Base-by-base conservation (phyloP, 2,888 invertebrate genomes). In the Adelphocoris suturalis region DNA sequence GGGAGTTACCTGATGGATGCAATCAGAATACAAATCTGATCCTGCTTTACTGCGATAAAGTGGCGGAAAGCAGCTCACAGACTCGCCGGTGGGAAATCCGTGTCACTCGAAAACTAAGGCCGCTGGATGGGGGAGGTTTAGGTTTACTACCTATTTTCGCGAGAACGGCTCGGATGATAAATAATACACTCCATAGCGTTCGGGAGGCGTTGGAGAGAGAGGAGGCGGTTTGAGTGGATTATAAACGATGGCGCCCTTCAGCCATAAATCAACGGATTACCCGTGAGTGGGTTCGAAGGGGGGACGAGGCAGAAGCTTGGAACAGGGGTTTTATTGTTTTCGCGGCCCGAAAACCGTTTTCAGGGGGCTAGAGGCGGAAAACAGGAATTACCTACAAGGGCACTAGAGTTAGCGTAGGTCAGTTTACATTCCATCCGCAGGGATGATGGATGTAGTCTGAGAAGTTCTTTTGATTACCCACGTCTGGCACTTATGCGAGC, bases 221-320 rank as follows among this genome's bases (percentile, higher is more conserved):
- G 48, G 82, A 82, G 82, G 82, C 47, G 82, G 82, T 78, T 78
- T 78, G 82, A 82, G 82, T 82, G 82, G 82, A 82, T 82, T 82
- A 82, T 82, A 82, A 82, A 82, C 82, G 82, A 82, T 82, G 82
- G 47, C 47, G 52, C 82, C 82, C 52, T 82, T 82, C 82, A 82
- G 52, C 82, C 82, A 82, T 82, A 82, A 82, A 82, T 82, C 82
- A 82, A 82, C 82, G 47, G 82, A 82, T 82, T 82, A 82, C 82
- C 82, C 19, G 82, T 28, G 52, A 27, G 82, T 14, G 82, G 27
- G 82, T n/a, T 47, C 52, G 82, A 47, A 28, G 13, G 28, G 46
- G 37, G 28, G 5, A 2, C 1, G 23, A 14, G n/a, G 19, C 28
- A 16, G 76, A 27, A 78, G 78, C 37, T 68, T 68, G 28, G 46